Percentiles rank a stretch among this genome's conserved stretches.
Conservation (phyloP, 2,797 vertebrate species). For the Microtus californicus region DNA sequence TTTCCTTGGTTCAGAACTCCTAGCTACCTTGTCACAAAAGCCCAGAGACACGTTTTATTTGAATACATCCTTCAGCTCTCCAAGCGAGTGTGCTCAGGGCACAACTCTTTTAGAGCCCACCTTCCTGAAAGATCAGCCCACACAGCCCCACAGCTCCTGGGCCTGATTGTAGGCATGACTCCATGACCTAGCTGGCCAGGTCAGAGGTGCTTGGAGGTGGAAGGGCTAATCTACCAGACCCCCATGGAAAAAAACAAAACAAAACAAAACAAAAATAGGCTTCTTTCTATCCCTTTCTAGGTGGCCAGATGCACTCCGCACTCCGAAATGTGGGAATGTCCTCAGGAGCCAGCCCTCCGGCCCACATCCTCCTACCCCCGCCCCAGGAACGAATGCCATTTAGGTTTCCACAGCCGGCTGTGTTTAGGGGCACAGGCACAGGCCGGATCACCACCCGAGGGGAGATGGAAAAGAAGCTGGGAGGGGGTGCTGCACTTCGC, state of each 20-base stretch:
- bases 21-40: constrained; percentile 83
- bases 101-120: constrained; percentile 61
- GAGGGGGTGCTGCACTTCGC: not conserved
- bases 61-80: constrained; percentile 80
- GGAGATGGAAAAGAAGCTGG: not conserved
- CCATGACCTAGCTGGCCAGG: not conserved
- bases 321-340: not conserved
- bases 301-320: not conserved
- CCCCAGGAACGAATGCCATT: not conserved
- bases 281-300: not conserved
- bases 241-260: not conserved
- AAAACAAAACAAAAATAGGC: not conserved
- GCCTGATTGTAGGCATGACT: not conserved
- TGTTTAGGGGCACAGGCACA: not conserved
- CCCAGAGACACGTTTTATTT: constrained; percentile 86
- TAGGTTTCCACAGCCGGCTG: not conserved
- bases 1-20: constrained; percentile 61
- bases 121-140: constrained; percentile 44
- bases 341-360: accelerated
- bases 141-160: not conserved
- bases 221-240: no score
- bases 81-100: constrained; percentile 30
- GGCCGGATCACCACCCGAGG: accelerated
- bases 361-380: no score
- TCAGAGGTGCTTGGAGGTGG: not conserved